phyloP scores from a whole-genome alignment of 1,140 invertebrate genomes.

The Drosophila sulfurigaster region DNA sequence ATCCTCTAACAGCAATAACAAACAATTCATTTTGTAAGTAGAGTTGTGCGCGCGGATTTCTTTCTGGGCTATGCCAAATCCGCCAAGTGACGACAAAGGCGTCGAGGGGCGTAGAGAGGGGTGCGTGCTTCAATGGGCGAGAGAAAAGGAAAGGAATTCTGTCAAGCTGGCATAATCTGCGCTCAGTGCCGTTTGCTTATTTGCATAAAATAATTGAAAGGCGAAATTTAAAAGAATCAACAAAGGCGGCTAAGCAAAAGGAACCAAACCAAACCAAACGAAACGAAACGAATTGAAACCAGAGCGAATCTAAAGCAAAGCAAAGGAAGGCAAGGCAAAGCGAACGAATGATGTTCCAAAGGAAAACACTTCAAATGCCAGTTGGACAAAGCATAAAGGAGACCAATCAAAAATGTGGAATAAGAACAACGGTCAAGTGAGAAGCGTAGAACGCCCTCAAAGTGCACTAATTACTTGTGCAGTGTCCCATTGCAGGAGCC shows the following conservation, averaged over 20 bases:
- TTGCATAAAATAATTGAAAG: constrained; percentile 84
- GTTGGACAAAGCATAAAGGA: constrained; percentile 12
- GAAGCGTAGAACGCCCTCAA: constrained; percentile 24
- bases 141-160: constrained; percentile 51
- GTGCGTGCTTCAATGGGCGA: background rate
- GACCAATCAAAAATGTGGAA: constrained; percentile 34
- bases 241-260: constrained; percentile 59
- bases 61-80: constrained; percentile 34
- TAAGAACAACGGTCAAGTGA: constrained; percentile 73
- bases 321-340: background rate
- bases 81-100: constrained; percentile 26
- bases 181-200: constrained; percentile 71
- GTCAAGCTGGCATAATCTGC: constrained; percentile 82
- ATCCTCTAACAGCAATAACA: constrained; percentile 65
- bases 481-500: constrained; percentile 27
- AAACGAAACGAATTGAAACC: constrained; percentile 44
- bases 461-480: constrained; percentile 76
- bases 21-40: constrained; percentile 76
- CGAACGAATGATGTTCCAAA: constrained; percentile 1
- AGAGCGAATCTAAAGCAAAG: constrained; percentile 28
- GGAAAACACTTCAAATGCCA: constrained; percentile 37
- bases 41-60: constrained; percentile 62
- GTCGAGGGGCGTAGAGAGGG: background rate
- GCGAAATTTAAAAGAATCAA: constrained; percentile 83
- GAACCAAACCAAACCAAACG: constrained; percentile 22